These are phyloP conservation scores for Leptobrachium ailaonicum DNA, from an alignment of 2,113 vertebrate species.

Conservation along the genomic window DNA sequence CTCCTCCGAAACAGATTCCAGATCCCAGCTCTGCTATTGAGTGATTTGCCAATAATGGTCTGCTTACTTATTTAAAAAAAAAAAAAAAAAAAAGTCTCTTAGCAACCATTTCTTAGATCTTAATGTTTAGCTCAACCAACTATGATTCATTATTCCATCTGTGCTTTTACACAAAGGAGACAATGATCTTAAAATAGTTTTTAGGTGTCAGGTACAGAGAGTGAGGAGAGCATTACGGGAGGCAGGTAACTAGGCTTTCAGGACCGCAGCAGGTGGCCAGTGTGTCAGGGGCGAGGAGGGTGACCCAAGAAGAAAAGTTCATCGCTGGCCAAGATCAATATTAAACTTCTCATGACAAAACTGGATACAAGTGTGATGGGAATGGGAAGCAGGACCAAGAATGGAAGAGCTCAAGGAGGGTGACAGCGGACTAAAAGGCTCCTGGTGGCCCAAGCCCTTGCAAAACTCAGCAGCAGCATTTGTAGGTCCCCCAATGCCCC, in stretches of 20 bases:
- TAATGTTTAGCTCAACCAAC: constrained; percentile 62
- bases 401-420: no score
- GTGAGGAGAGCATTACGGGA: neutral
- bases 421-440: no score
- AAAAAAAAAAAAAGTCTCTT: constrained; percentile 61
- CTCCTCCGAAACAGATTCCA: constrained; percentile 54
- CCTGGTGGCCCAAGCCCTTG: no score
- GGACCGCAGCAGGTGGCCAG: no score
- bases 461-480: no score
- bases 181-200: constrained; percentile 64
- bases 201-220: constrained; percentile 37
- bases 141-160: constrained; percentile 71
- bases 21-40: constrained; percentile 43
- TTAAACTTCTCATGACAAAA: no score
- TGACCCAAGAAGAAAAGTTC: no score
- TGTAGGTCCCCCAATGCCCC: no score
- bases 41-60: constrained; percentile 58
- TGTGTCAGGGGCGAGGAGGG: no score
- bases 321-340: no score
- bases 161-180: constrained; percentile 67
- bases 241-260: neutral
- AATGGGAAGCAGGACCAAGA: no score
- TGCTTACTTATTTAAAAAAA: constrained; percentile 58
- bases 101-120: constrained; percentile 66
- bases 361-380: no score